Percentiles rank a stretch among this genome's conserved stretches.
These are phyloP conservation scores for Drosophila novamexicana DNA, from an alignment of 1,140 invertebrate species.

Conservation along the genomic window DNA sequence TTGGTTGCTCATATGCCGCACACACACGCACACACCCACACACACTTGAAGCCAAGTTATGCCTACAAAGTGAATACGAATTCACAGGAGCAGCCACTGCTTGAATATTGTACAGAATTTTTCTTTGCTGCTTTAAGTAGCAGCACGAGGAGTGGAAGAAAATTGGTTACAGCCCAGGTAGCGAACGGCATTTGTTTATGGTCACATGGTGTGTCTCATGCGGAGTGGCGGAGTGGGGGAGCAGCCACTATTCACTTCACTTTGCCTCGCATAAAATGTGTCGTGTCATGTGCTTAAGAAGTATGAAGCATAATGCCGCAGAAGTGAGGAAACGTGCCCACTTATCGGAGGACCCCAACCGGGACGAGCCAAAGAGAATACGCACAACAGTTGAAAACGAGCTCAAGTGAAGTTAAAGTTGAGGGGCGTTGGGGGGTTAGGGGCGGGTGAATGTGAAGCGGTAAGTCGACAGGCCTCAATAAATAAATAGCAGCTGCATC, in stretches of 20 bases:
- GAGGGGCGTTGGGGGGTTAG: neutral
- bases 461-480: conserved; percentile 57
- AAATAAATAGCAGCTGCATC: conserved; percentile 76
- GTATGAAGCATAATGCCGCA: conserved; percentile 52
- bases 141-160: conserved; percentile 3
- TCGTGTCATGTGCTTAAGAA: conserved; percentile 70
- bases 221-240: neutral
- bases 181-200: conserved; percentile 65
- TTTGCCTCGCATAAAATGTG: conserved; percentile 65
- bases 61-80: conserved; percentile 65
- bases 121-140: conserved; percentile 46
- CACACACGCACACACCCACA: conserved; percentile 12
- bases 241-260: conserved; percentile 69
- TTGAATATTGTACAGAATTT: conserved; percentile 37
- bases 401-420: conserved; percentile 24
- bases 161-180: conserved; percentile 44
- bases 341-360: conserved; percentile 21
- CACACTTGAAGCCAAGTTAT: conserved; percentile 13
- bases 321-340: conserved; percentile 56
- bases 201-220: conserved; percentile 30
- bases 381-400: conserved; percentile 44
- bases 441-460: neutral
- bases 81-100: conserved; percentile 27
- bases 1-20: conserved; percentile 46
- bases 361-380: conserved; percentile 17